A percentile compares a stretch with the other conserved stretches of the same genome.
phyloP scores from a whole-genome alignment of 2,113 vertebrate genomes.

The Callaeas wilsoni region DNA sequence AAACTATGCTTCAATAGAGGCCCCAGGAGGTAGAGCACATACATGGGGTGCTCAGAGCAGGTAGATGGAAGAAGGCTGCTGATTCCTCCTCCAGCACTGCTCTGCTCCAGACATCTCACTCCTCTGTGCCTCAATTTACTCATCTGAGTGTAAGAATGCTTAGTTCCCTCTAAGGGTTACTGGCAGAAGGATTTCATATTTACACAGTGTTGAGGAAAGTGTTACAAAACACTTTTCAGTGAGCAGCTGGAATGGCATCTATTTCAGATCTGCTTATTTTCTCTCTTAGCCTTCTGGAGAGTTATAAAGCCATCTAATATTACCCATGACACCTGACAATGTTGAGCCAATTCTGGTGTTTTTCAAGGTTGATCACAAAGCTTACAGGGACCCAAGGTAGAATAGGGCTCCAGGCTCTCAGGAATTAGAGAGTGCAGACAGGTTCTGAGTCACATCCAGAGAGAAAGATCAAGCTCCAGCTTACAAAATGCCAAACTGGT shows the following conservation, averaged over 20 bases:
- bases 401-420: not conserved
- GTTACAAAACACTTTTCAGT: not conserved
- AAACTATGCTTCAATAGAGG: not conserved
- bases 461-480: not conserved
- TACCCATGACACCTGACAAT: not conserved
- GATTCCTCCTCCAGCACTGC: not conserved
- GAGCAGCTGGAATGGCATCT: slow-evolving; percentile 26
- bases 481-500: not conserved
- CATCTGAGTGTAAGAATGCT: not conserved
- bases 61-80: not conserved
- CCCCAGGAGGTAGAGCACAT: accelerated
- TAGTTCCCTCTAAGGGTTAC: not conserved
- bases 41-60: not conserved
- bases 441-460: not conserved
- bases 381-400: not conserved
- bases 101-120: not conserved
- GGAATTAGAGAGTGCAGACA: not conserved
- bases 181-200: not conserved
- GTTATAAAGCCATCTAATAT: not conserved
- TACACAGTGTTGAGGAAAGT: not conserved
- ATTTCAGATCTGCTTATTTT: slow-evolving; percentile 15
- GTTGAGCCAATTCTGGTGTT: not conserved
- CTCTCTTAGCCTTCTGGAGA: not conserved
- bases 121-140: not conserved
- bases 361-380: not conserved